These are phyloP conservation scores for Oncorhynchus gorbuscha DNA, from an alignment of 2,113 vertebrate species.

Conservation along the genomic window DNA sequence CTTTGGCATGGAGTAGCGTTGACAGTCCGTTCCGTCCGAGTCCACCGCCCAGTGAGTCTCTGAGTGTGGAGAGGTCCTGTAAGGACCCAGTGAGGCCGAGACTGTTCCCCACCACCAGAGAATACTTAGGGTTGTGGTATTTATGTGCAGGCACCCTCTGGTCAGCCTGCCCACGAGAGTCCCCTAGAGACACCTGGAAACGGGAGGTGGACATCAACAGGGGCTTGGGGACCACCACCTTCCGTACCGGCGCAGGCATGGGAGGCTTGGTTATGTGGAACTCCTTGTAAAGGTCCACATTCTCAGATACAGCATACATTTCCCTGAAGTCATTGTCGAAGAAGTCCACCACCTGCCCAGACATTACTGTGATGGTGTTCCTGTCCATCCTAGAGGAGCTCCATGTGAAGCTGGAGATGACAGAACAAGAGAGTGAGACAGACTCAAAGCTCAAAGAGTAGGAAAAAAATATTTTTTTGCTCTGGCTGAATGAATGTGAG, in stretches of 20 bases:
- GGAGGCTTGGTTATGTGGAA: slow-evolving; percentile 74
- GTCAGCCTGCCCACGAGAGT: slow-evolving; percentile 40
- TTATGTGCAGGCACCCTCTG: slow-evolving; percentile 87
- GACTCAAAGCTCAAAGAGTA: neutral
- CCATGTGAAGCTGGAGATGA: slow-evolving; percentile 87
- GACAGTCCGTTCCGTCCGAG: slow-evolving; percentile 34
- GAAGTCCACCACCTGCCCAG: slow-evolving; percentile 85
- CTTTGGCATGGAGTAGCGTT: slow-evolving; percentile 11
- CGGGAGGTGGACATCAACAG: slow-evolving; percentile 61
- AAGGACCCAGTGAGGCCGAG: slow-evolving; percentile 61
- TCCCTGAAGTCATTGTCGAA: slow-evolving; percentile 93
- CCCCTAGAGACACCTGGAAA: slow-evolving; percentile 66
- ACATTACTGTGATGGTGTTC: slow-evolving; percentile 86
- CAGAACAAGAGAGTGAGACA: neutral
- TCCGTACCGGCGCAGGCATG: slow-evolving; percentile 50
- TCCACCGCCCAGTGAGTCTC: slow-evolving; percentile 17
- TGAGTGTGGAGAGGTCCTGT: slow-evolving; percentile 61
- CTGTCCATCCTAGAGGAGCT: slow-evolving; percentile 87
- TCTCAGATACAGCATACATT: slow-evolving; percentile 88
- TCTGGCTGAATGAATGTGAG: neutral
- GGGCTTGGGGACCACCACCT: slow-evolving; percentile 51
- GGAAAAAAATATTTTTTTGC: neutral
- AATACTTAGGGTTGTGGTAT: slow-evolving; percentile 93
- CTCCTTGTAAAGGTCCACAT: slow-evolving; percentile 83
- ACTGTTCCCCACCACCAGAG: slow-evolving; percentile 81